phyloP scores from a whole-genome alignment of 2,888 invertebrate species.

The Crematogaster levior region DNA sequence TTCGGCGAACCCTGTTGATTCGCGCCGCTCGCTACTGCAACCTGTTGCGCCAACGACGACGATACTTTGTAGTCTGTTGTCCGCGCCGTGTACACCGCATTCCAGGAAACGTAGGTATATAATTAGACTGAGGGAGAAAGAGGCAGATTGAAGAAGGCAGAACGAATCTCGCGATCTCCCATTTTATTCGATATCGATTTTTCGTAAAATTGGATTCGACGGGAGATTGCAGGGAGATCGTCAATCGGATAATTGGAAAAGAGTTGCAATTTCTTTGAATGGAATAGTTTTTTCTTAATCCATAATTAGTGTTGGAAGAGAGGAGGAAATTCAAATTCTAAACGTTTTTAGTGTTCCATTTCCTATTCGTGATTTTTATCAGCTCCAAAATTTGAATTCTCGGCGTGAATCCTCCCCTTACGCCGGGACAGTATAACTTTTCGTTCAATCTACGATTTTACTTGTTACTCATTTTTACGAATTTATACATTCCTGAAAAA shows the following conservation, averaged over 20 bases:
- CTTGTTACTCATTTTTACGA: not conserved
- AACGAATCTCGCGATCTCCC: not conserved
- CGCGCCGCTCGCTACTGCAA: constrained; percentile 67
- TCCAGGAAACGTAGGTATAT: not conserved
- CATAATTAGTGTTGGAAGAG: too few relatives aligned
- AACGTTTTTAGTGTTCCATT: too few relatives aligned
- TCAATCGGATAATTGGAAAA: not conserved
- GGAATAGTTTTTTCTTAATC: too few relatives aligned
- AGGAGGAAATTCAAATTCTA: not conserved
- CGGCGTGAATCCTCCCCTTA: not conserved
- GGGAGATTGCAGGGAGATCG: not conserved
- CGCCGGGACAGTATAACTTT: not conserved
- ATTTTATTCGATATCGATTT: not conserved
- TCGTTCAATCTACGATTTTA: not conserved
- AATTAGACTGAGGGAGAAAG: not conserved
- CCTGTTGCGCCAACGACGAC: constrained; percentile 67
- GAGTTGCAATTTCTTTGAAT: not conserved
- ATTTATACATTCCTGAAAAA: not conserved
- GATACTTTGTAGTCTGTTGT: not conserved
- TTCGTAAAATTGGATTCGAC: not conserved
- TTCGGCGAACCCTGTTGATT: constrained; percentile 59
- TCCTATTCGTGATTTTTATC: too few relatives aligned
- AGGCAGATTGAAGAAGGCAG: not conserved
- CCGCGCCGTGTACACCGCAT: too few relatives aligned
- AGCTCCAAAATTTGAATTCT: too few relatives aligned